Conservation (phyloP, 2,113 vertebrate species). For the Archocentrus centrarchus region DNA sequence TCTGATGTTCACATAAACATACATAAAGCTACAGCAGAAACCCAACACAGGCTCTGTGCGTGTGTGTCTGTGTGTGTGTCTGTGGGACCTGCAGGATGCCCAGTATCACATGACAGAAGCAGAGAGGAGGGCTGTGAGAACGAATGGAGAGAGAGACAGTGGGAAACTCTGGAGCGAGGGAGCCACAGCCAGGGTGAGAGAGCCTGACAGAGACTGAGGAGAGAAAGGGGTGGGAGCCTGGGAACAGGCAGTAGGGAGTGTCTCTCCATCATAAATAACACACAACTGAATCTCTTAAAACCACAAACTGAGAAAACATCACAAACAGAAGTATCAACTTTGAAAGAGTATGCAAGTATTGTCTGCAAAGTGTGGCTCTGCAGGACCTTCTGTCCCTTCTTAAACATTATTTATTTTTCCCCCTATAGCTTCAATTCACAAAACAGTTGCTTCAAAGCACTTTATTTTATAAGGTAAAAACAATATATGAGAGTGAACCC, state of each 20-base stretch:
- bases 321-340: not conserved
- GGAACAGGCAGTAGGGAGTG: slow-evolving; percentile 45
- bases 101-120: slow-evolving; percentile 68
- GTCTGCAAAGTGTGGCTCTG: not conserved
- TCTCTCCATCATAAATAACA: slow-evolving; percentile 44
- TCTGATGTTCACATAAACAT: slow-evolving; percentile 48
- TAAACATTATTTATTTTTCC: rapidly evolving
- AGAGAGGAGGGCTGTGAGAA: slow-evolving; percentile 56
- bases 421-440: not conserved
- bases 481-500: not conserved
- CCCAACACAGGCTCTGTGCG: slow-evolving; percentile 21
- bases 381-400: rapidly evolving
- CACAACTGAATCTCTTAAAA: not conserved
- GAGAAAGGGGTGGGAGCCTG: slow-evolving; percentile 50
- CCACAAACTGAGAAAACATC: slow-evolving; percentile 5
- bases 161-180: slow-evolving; percentile 27
- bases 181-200: not conserved
- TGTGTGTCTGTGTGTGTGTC: slow-evolving; percentile 42
- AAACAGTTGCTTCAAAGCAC: not conserved
- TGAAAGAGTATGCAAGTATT: not conserved
- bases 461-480: not conserved
- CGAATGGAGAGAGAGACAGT: slow-evolving; percentile 33
- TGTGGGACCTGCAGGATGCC: slow-evolving; percentile 67
- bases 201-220: not conserved
- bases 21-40: slow-evolving; percentile 30